A percentile compares a stretch with the other conserved stretches of the same genome.
These are phyloP conservation scores for Sialis fuliginosa DNA, from an alignment of 2,888 invertebrate genomes.

Conservation along the genomic window DNA sequence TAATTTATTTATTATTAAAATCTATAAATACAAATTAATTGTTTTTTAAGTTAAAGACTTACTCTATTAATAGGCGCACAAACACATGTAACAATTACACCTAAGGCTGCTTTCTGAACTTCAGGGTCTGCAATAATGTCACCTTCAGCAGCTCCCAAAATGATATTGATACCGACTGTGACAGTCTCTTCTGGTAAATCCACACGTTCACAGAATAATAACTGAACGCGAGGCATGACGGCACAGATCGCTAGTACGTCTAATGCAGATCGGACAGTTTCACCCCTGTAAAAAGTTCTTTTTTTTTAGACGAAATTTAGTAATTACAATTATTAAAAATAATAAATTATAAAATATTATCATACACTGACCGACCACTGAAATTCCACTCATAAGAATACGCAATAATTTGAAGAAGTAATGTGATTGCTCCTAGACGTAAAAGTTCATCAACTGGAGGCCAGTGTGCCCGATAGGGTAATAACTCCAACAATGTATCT, in stretches of 20 bases:
- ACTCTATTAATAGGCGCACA: slow-evolving; percentile 78
- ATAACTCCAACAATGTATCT: slow-evolving; percentile 56
- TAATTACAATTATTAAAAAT: slow-evolving; percentile 3
- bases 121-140: slow-evolving; percentile 82
- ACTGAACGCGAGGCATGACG: slow-evolving; percentile 65
- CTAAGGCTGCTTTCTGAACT: slow-evolving; percentile 78
- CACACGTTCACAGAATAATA: slow-evolving; percentile 54
- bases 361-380: slow-evolving; percentile 43
- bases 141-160: slow-evolving; percentile 76
- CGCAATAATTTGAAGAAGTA: slow-evolving; percentile 72
- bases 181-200: slow-evolving; percentile 61
- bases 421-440: slow-evolving; percentile 62
- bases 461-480: slow-evolving; percentile 68
- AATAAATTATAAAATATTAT: slow-evolving; percentile 3
- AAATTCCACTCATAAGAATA: slow-evolving; percentile 87
- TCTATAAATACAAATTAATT: not conserved
- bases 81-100: slow-evolving; percentile 84
- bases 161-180: slow-evolving; percentile 60
- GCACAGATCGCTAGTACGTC: slow-evolving; percentile 85
- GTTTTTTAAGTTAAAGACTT: slow-evolving; percentile 15
- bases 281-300: slow-evolving; percentile 36
- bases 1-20: not conserved
- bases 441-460: slow-evolving; percentile 75
- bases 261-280: slow-evolving; percentile 63
- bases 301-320: slow-evolving; percentile 4